A percentile compares a stretch with the other conserved stretches of the same genome.
These are phyloP conservation scores for Tympanoctomys barrerae DNA, from an alignment of 2,797 vertebrate species.

Conservation along the genomic window DNA sequence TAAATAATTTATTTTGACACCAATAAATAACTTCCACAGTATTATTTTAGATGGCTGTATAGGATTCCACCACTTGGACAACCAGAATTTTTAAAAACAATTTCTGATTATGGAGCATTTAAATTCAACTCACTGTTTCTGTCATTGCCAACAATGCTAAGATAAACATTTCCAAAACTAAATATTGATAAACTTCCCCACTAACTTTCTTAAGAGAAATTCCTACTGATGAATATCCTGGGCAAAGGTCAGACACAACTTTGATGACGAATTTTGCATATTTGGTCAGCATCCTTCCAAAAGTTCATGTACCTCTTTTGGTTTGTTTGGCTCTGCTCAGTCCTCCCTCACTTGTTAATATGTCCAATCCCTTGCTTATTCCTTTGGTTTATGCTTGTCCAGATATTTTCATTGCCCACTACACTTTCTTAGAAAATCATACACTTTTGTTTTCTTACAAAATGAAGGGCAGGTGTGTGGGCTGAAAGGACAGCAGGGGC, in stretches of 20 bases:
- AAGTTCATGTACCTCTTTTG: neutral
- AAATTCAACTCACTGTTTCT: neutral
- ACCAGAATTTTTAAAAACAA: conserved; percentile 23
- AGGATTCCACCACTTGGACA: conserved; percentile 5
- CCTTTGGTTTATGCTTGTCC: conserved; percentile 14
- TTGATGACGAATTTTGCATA: conserved; percentile 37
- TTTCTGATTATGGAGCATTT: conserved; percentile 17
- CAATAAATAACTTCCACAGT: conserved; percentile 37
- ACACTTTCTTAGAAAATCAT: conserved; percentile 34
- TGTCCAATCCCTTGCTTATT: neutral
- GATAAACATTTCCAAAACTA: conserved; percentile 53
- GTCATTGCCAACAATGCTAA: conserved; percentile 4
- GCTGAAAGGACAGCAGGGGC: neutral
- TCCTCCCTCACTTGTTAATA: conserved; percentile 48
- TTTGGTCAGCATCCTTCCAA: conserved; percentile 15
- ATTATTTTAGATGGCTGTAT: conserved; percentile 31
- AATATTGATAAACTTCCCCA: conserved; percentile 52
- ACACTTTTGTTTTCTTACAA: conserved; percentile 5
- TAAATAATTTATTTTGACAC: conserved; percentile 47
- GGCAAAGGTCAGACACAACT: neutral
- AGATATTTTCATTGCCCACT: conserved; percentile 13
- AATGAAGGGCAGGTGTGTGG: neutral
- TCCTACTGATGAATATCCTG: neutral
- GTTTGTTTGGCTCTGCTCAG: conserved; percentile 54
- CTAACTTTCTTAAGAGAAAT: conserved; percentile 43